Conservation (phyloP, 2,113 vertebrate genomes). For the Sclerurus mexicanus region DNA sequence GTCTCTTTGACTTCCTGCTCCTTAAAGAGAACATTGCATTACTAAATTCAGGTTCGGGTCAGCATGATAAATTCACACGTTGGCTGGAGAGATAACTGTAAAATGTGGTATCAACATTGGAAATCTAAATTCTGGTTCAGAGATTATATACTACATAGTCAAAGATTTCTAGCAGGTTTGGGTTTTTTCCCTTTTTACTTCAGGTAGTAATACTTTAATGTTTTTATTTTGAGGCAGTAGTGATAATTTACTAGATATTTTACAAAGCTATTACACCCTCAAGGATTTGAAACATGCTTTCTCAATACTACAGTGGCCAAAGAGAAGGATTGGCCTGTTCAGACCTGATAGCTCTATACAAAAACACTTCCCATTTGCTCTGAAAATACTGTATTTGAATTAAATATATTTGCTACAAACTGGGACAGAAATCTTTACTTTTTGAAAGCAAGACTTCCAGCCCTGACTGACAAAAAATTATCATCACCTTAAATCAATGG, state of each 20-base stretch:
- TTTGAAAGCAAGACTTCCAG: not conserved
- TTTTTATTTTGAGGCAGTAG: not conserved
- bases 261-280: not conserved
- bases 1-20: not conserved
- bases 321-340: not conserved
- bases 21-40: not conserved
- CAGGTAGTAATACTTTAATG: not conserved
- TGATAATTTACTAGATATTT: not conserved
- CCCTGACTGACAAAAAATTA: not conserved
- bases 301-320: not conserved
- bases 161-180: not conserved
- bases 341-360: not conserved
- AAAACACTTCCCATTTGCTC: not conserved
- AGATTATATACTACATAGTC: not conserved
- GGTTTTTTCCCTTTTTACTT: accelerated
- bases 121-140: not conserved
- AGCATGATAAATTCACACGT: not conserved
- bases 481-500: too few relatives aligned
- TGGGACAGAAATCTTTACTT: not conserved
- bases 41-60: not conserved
- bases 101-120: not conserved
- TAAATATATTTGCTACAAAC: not conserved
- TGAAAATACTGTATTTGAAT: not conserved
- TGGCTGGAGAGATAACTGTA: not conserved
- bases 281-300: not conserved